Evolutionary conservation across 1,140 invertebrate species (phyloP).

Genomic region (Callitettix versicolor): DNA sequence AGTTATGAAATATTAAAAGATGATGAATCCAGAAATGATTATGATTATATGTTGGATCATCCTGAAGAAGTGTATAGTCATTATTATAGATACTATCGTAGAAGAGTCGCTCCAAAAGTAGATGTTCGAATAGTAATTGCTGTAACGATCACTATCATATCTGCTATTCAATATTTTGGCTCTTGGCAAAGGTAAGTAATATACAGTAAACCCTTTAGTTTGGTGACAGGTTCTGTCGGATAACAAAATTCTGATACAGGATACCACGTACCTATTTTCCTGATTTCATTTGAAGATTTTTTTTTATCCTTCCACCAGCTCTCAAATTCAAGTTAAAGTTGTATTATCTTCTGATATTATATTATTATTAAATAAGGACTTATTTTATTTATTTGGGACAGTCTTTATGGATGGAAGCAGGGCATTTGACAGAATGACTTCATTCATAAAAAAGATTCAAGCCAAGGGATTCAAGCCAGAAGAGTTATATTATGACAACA

Average conservation of each 20-base stretch:
- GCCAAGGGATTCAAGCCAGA: no score
- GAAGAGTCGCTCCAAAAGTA: constrained; percentile 76
- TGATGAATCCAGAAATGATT: constrained; percentile 77
- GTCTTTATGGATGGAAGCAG: no score
- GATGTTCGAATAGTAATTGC: constrained; percentile 79
- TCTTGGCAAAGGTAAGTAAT: constrained; percentile 50
- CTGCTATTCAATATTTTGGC: constrained; percentile 70
- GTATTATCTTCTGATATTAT: no score
- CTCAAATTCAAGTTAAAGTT: no score
- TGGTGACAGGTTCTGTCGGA: no score
- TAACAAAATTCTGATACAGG: not conserved
- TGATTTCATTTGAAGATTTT: not conserved
- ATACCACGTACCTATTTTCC: not conserved
- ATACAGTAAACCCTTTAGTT: no score
- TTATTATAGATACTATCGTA: constrained; percentile 83
- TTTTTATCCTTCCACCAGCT: not conserved
- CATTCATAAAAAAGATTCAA: no score
- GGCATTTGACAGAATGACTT: no score
- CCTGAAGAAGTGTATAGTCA: constrained; percentile 81
- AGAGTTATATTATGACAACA: no score
- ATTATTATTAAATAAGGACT: no score
- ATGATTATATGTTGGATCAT: constrained; percentile 92
- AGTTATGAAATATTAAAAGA: constrained; percentile 76
- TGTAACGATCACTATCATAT: constrained; percentile 74
- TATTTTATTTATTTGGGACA: no score